Conservation (phyloP, 2,113 vertebrate species). For the Lamprotornis superbus region DNA sequence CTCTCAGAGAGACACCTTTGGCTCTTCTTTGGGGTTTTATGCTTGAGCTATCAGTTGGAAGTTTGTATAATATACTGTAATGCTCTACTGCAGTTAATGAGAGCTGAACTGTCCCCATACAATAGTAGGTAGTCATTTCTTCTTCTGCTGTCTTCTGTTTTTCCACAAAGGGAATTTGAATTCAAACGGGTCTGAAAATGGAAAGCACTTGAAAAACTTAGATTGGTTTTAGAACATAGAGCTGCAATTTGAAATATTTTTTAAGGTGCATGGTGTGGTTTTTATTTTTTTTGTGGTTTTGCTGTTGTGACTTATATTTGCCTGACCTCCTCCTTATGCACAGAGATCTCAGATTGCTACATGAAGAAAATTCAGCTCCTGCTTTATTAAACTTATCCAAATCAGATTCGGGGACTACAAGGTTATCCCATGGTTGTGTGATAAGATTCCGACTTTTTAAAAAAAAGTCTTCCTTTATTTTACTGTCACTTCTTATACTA, state of each 20-base stretch:
- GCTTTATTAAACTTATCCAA: background rate
- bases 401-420: background rate
- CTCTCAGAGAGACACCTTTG: background rate
- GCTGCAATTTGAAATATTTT: background rate
- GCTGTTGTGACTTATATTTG: background rate
- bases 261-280: background rate
- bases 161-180: background rate
- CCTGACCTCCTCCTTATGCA: background rate
- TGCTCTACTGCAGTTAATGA: background rate
- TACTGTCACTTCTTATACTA: background rate
- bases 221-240: background rate
- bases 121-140: background rate
- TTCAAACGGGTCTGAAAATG: background rate
- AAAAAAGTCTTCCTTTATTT: background rate
- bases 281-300: background rate
- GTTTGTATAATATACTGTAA: background rate
- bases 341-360: background rate
- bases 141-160: background rate
- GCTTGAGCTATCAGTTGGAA: background rate
- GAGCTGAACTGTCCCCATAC: background rate
- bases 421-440: background rate
- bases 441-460: background rate
- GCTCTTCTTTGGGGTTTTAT: background rate
- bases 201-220: background rate
- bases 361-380: background rate